Evolutionary conservation across 2,888 invertebrate species (phyloP).

Genomic region (Oscheius myriophilus): DNA sequence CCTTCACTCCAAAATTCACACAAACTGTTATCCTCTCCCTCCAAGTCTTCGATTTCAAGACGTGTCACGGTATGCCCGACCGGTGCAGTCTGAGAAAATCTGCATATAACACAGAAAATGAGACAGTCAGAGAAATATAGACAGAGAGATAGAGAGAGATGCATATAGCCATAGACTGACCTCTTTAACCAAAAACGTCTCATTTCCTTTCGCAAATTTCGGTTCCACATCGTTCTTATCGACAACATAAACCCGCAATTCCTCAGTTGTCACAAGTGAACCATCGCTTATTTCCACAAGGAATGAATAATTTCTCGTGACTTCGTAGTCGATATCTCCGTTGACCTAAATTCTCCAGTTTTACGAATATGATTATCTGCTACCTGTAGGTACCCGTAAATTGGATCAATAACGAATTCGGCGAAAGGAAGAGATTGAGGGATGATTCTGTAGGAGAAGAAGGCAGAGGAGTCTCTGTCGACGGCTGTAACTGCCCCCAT

Average conservation of each 20-base stretch:
- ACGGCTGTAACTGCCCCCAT: constrained; percentile 17
- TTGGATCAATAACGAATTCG: constrained; percentile 37
- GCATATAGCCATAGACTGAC: neutral
- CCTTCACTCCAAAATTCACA: constrained; percentile 7
- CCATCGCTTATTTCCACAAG: constrained; percentile 19
- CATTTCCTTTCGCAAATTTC: constrained; percentile 1
- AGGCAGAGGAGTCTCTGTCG: constrained; percentile 5
- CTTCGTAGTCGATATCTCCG: constrained; percentile 39
- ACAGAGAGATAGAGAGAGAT: neutral
- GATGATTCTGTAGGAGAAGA: constrained; percentile 37
- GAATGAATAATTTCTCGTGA: neutral
- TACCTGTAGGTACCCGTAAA: constrained; percentile 39
- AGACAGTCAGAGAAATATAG: no score
- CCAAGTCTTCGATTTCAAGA: constrained; percentile 6
- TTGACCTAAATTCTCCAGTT: constrained; percentile 28
- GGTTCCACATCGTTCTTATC: constrained; percentile 30
- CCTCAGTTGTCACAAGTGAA: neutral
- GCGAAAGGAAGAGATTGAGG: constrained; percentile 32
- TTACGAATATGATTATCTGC: neutral
- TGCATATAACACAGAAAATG: no score
- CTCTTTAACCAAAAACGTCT: neutral
- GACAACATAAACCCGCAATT: constrained; percentile 13
- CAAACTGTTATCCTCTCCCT: constrained; percentile 23
- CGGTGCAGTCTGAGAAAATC: constrained; percentile 1
- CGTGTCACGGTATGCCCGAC: constrained; percentile 9